phyloP scores from a whole-genome alignment of 1,140 invertebrate genomes.

The Euura lappo region DNA sequence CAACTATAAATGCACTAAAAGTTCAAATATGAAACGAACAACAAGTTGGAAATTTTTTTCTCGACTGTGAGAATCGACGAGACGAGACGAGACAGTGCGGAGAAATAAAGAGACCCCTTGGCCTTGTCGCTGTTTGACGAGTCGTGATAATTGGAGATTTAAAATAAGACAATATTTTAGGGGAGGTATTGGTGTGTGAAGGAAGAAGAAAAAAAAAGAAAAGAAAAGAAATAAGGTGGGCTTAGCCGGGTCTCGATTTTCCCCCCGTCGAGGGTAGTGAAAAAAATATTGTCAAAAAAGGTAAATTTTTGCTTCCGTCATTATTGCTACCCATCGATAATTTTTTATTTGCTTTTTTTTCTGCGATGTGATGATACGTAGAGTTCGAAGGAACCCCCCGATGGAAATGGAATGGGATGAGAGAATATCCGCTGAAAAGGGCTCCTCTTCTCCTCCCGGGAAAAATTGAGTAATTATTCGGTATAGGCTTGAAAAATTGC shows the following conservation, averaged over 20 bases:
- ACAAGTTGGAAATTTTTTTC: no score
- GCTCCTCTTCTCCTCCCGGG: not conserved
- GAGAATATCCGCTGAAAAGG: conserved; percentile 31
- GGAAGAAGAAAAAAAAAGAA: conserved; percentile 16
- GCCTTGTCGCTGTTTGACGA: conserved; percentile 40
- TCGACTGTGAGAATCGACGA: not conserved
- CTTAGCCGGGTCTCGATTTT: conserved; percentile 14
- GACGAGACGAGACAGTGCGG: conserved; percentile 17
- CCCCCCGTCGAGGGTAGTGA: not conserved
- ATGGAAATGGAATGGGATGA: not conserved
- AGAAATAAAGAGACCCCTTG: not conserved
- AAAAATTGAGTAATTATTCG: conserved; percentile 53
- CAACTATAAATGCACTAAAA: no score
- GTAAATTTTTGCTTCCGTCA: no score
- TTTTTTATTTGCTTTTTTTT: conserved; percentile 3
- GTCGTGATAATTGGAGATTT: conserved; percentile 44
- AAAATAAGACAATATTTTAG: conserved; percentile 23
- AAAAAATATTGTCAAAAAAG: no score
- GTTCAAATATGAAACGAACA: no score
- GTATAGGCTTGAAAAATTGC: conserved; percentile 58
- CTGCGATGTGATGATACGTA: no score
- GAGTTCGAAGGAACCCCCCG: no score
- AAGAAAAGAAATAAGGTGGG: not conserved
- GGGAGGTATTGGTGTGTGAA: not conserved
- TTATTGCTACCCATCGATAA: not conserved